phyloP scores from a whole-genome alignment of 35 echinoderm and acorn worm species.

The Antedon bifida region DNA sequence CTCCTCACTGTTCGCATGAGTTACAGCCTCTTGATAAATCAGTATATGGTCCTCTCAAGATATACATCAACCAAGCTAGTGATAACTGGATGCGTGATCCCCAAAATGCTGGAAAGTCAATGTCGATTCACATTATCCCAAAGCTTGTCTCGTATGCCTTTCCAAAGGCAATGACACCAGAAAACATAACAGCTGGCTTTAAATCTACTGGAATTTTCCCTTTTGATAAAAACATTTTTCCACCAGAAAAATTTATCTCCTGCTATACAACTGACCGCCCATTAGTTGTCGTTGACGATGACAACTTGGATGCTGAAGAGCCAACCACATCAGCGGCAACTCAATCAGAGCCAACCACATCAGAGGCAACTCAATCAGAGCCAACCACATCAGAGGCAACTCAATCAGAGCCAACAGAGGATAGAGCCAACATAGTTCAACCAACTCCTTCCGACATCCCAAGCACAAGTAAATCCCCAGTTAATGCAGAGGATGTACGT shows the following conservation, averaged over 20 bases:
- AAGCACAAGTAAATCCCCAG: no score
- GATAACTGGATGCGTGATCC: conserved; percentile 6
- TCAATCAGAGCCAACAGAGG: no score
- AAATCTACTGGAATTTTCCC: conserved; percentile 22
- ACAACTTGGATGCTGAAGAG: no score
- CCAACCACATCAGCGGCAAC: no score
- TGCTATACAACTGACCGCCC: conserved; percentile 8
- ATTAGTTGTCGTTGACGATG: no score
- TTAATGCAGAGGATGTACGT: not conserved
- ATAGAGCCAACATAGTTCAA: no score
- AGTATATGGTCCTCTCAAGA: conserved; percentile 6
- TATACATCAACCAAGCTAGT: not conserved
- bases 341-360: no score
- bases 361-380: no score
- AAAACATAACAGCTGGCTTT: conserved; percentile 15
- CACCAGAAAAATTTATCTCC: conserved; percentile 3
- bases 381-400: no score
- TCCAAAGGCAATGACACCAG: conserved; percentile 18
- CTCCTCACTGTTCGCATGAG: conserved; percentile 23
- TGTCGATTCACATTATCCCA: conserved; percentile 19
- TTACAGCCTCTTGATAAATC: conserved; percentile 21
- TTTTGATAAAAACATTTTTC: conserved; percentile 19
- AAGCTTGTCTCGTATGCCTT: conserved; percentile 4
- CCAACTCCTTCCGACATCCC: no score
- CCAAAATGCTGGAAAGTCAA: conserved; percentile 3